Base-by-base conservation (phyloP, 2,888 invertebrate species). In the Dynastes hyllus region DNA sequence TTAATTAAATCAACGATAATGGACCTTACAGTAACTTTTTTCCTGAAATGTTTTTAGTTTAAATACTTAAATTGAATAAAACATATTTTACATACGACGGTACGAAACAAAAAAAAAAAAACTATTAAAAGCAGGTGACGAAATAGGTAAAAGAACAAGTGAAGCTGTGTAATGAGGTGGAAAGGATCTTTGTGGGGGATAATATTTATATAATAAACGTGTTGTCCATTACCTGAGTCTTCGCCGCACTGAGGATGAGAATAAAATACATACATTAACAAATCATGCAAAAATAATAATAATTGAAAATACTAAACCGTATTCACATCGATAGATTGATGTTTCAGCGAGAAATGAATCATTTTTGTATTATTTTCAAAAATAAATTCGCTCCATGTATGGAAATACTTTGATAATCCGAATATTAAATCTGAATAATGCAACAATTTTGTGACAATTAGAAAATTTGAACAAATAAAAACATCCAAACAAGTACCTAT, bases 211-310 rank as follows among this genome's bases (percentile, higher is more conserved):
- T 81, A 79, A 78, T 63, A 63, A 63, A 29, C 79, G 71, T 78
- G 78, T 79, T 81, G 82, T 81, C 83, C 82, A 79, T 85, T 86
- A 85, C 86, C 86, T 86, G 86, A 82, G 81, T 82, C 80, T 82
- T 83, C 81, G 83, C 82, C 81, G 83, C 82, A 80, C 83, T 84
- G 82, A 79, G 82, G 81, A 82, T 81, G 82, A 82, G 82, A 81
- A 81, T 80, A 79, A 76, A 73, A 75, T 80, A 80, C 80, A 55
- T 40, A 80, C 80, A 55, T 40, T 78, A 58, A 58, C 51, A 53
- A 69, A 16, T 58, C 40, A 67, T 63, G 69, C 78, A 69, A 78
- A 77, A 61, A 70, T 45, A 70, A 69, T 37, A 29, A 45, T 45
- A 45, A 45, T 29, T 58, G 16, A 37, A 22, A 77, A 32, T 11